A percentile compares a stretch with the other conserved stretches of the same genome.
These are phyloP conservation scores for Listrodromus nycthemerus DNA, from an alignment of 2,888 invertebrate species.

Conservation along the genomic window DNA sequence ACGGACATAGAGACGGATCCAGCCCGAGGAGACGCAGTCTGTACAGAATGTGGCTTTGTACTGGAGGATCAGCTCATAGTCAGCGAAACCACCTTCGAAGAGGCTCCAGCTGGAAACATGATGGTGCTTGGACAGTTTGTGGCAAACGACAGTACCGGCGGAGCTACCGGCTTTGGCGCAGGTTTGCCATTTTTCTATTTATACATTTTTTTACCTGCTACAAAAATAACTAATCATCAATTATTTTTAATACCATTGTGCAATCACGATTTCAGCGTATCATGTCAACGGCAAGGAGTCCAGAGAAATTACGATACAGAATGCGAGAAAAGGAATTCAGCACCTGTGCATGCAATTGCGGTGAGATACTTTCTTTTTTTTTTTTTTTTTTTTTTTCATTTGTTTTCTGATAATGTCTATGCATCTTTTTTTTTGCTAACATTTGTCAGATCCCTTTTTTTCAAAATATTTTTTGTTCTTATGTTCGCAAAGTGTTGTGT, in stretches of 20 bases:
- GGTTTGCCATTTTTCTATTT: conserved; percentile 84
- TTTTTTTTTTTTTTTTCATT: background rate
- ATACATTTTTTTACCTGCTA: background rate
- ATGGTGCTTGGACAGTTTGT: conserved; percentile 97
- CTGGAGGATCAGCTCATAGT: conserved; percentile 98
- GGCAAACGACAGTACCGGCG: conserved; percentile 94
- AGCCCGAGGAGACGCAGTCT: conserved; percentile 97
- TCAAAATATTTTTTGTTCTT: background rate
- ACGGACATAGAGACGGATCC: conserved; percentile 98
- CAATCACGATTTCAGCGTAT: conserved; percentile 88
- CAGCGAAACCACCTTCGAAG: conserved; percentile 98
- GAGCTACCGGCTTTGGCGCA: conserved; percentile 92
- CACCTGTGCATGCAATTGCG: conserved; percentile 94
- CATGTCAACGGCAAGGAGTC: conserved; percentile 95
- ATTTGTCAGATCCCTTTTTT: background rate
- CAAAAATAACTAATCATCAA: background rate
- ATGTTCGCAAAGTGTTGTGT: background rate
- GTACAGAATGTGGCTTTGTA: conserved; percentile 98
- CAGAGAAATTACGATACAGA: conserved; percentile 95
- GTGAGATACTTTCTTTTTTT: conserved; percentile 73
- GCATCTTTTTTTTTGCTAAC: background rate
- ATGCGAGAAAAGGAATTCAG: conserved; percentile 94
- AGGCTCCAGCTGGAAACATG: conserved; percentile 94
- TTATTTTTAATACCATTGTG: no score
- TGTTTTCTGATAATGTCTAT: background rate